phyloP scores from a whole-genome alignment of 2,797 vertebrate genomes.

The Leucoraja ocellata region DNA sequence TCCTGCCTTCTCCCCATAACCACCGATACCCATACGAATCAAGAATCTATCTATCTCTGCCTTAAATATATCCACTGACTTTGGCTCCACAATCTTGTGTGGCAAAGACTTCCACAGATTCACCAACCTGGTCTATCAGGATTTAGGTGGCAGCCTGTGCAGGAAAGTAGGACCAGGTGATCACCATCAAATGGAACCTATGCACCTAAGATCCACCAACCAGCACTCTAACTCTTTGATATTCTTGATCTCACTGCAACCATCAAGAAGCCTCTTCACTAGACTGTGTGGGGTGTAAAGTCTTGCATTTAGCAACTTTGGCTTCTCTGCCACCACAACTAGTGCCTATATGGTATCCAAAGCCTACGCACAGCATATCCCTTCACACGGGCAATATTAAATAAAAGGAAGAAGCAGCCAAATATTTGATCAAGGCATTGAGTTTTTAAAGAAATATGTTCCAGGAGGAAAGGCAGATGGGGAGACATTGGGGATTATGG shows the following conservation, averaged over 20 bases:
- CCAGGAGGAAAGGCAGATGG: background rate
- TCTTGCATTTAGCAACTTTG: background rate
- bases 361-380: background rate
- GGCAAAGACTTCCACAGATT: too few species aligned
- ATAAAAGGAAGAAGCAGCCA: background rate
- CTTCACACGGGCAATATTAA: background rate
- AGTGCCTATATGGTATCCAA: background rate
- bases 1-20: too few species aligned
- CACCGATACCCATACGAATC: too few species aligned
- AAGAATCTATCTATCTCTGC: too few species aligned
- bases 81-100: too few species aligned
- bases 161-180: background rate
- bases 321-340: background rate
- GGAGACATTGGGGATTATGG: background rate
- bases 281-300: background rate
- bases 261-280: background rate
- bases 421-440: background rate
- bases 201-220: background rate
- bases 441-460: background rate
- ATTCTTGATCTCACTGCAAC: background rate
- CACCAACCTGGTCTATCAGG: background rate
- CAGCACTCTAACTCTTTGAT: background rate
- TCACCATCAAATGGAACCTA: background rate
- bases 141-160: background rate
- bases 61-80: too few species aligned